phyloP scores from a whole-genome alignment of 2,888 invertebrate genomes.

The Mimas tiliae region DNA sequence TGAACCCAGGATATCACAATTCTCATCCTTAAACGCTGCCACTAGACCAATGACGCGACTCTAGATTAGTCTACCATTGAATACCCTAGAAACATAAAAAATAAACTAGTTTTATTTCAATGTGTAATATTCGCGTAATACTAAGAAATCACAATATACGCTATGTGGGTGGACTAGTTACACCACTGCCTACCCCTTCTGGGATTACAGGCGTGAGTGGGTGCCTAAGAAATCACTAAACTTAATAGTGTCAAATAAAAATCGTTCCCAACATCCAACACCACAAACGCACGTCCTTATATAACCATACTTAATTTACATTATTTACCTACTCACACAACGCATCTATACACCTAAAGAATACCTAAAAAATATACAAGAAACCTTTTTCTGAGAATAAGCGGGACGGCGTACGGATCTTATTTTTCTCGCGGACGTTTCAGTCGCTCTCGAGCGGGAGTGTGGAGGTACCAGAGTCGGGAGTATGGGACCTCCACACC shows the following conservation, averaged over 20 bases:
- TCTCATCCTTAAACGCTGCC: too few species aligned
- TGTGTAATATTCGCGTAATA: too few species aligned
- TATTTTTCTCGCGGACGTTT: conserved; percentile 86
- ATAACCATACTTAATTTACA: neutral
- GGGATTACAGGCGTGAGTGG: too few species aligned
- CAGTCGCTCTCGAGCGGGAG: conserved; percentile 75
- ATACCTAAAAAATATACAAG: conserved; percentile 80
- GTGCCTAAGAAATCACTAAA: too few species aligned
- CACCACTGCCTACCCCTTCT: too few species aligned
- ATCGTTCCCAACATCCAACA: neutral
- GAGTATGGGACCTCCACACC: conserved; percentile 63
- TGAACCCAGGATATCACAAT: too few species aligned
- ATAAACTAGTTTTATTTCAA: too few species aligned
- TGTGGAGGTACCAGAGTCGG: conserved; percentile 50
- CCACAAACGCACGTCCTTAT: conserved; percentile 1
- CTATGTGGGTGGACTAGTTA: too few species aligned
- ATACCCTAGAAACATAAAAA: too few species aligned
- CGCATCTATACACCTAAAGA: conserved; percentile 53
- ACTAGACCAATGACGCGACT: too few species aligned
- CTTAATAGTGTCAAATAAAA: neutral
- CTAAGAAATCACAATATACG: too few species aligned
- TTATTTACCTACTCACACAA: conserved; percentile 66
- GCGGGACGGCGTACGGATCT: conserved; percentile 83
- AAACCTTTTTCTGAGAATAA: conserved; percentile 81
- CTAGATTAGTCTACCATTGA: too few species aligned